Evolutionary conservation across 2,888 invertebrate species (phyloP), one percentile per base, ranked within the genome.

Genomic region (Flabesymbios commensalis): DNA sequence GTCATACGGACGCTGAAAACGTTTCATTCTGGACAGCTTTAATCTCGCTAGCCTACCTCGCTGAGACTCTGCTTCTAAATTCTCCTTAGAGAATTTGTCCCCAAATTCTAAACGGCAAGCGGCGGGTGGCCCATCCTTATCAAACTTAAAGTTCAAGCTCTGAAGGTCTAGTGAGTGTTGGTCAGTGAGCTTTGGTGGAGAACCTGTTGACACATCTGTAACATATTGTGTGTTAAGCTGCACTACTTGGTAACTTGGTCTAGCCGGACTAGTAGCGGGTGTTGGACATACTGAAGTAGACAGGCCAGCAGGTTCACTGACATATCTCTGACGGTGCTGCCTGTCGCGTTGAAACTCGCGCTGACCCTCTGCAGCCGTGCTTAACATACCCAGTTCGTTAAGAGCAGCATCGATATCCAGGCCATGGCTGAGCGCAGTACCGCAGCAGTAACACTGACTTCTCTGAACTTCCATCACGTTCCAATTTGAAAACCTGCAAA

Each of bases 301-400:
- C n/a, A n/a, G n/a, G n/a, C n/a, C n/a, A n/a, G n/a, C n/a, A n/a
- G n/a, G n/a, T n/a, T n/a, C n/a, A n/a, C n/a, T n/a, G n/a, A n/a
- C n/a, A n/a, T n/a, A n/a, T n/a, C n/a, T n/a, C 26, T 17, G 28
- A 26, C 29, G 36, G 28, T 26, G 24, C 19, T 51, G n/a, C 41
- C 28, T 10, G 28, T 36, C 43, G 4, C 31, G 10, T 5, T 76
- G 55, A 63, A 67, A 78, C 59, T 78, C 74, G 45, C 69, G 71
- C 3, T 78, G 69, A 57, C 78, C 76, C 33, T 77, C 74, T 22
- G 77, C 76, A 1, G 75, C 73, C 2, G 74, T 68, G 63, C 79
- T 78, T 39, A 79, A 72, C 78, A 79, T 78, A 41, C 78, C 79
- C 24, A 79, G 72, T 62, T 79, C 79, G 66, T 77, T 69, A 0